These are phyloP conservation scores for Tenualosa thibaudeaui DNA, from an alignment of 2,797 vertebrate genomes.

Conservation along the genomic window DNA sequence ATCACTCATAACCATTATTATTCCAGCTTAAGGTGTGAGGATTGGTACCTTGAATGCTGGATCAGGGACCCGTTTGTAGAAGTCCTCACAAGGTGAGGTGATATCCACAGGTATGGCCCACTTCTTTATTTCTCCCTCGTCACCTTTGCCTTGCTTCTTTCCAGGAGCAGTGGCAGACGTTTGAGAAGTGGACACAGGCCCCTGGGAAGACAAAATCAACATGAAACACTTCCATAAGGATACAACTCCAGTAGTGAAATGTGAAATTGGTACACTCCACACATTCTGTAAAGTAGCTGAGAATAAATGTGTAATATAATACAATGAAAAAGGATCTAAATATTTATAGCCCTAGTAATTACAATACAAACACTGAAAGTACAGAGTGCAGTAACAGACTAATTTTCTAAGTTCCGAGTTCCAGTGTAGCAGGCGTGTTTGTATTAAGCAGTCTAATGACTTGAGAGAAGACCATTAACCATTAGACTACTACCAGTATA, in stretches of 20 bases:
- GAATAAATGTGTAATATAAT: too few relatives aligned
- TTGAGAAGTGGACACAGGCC: conserved; percentile 47
- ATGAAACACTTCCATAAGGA: not conserved
- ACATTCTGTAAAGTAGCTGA: too few relatives aligned
- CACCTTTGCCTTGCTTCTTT: conserved; percentile 58
- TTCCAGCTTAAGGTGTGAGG: not conserved
- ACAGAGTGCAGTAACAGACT: too few relatives aligned
- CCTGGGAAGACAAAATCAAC: conserved; percentile 53
- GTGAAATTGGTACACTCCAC: too few relatives aligned
- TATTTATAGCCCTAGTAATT: too few relatives aligned
- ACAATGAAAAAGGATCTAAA: too few relatives aligned
- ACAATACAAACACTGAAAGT: too few relatives aligned
- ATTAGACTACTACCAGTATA: not conserved
- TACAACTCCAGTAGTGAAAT: not conserved
- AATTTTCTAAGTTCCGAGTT: too few relatives aligned
- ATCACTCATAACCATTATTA: not conserved
- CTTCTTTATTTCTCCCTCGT: conserved; percentile 73
- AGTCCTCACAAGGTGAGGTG: conserved; percentile 82
- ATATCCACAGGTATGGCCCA: conserved; percentile 87
- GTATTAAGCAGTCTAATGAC: too few relatives aligned
- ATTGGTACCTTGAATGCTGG: conserved; percentile 74
- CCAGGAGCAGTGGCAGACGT: conserved; percentile 37
- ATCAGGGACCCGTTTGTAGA: conserved; percentile 87
- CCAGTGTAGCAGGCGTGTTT: too few relatives aligned
- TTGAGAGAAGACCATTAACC: too few relatives aligned